Percentiles rank a stretch among this genome's conserved stretches.
These are phyloP conservation scores for Pituophis catenifer DNA, from an alignment of 2,113 vertebrate genomes.

Conservation along the genomic window DNA sequence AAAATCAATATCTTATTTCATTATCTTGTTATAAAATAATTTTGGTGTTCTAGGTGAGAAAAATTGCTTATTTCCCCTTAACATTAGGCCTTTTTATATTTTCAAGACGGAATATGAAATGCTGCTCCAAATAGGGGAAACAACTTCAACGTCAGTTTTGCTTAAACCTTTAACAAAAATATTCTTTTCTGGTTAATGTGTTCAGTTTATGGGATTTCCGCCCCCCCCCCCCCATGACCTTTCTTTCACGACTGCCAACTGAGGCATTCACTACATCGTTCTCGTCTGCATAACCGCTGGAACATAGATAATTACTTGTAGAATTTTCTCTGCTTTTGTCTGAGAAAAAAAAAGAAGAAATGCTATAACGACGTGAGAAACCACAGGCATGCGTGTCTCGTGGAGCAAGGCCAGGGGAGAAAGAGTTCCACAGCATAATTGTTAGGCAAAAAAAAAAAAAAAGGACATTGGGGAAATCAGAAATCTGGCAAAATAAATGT, in stretches of 20 bases:
- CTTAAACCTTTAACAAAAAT: slow-evolving; percentile 58
- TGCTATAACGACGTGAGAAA: slow-evolving; percentile 56
- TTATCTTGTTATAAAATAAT: slow-evolving; percentile 55
- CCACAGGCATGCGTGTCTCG: not conserved
- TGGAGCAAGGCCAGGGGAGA: not conserved
- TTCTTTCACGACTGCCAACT: slow-evolving; percentile 59
- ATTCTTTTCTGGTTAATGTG: slow-evolving; percentile 61
- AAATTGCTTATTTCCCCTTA: slow-evolving; percentile 34
- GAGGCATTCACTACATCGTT: slow-evolving; percentile 56
- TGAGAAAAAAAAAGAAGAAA: slow-evolving; percentile 43
- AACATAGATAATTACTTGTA: slow-evolving; percentile 60
- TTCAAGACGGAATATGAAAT: slow-evolving; percentile 55
- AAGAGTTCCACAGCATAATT: slow-evolving; percentile 33
- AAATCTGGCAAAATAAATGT: slow-evolving; percentile 43
- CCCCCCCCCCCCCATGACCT: slow-evolving; percentile 46
- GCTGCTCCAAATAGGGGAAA: slow-evolving; percentile 58
- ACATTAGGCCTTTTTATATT: slow-evolving; percentile 47
- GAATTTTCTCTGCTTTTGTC: slow-evolving; percentile 52
- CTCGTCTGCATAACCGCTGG: slow-evolving; percentile 56
- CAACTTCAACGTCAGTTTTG: slow-evolving; percentile 61
- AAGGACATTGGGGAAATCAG: slow-evolving; percentile 33
- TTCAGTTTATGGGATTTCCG: slow-evolving; percentile 62
- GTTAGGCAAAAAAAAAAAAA: slow-evolving; percentile 41
- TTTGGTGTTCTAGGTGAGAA: not conserved
- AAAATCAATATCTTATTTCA: not conserved